Evolutionary conservation across 2,888 invertebrate genomes (phyloP).

Genomic region (Plagodis pulveraria): DNA sequence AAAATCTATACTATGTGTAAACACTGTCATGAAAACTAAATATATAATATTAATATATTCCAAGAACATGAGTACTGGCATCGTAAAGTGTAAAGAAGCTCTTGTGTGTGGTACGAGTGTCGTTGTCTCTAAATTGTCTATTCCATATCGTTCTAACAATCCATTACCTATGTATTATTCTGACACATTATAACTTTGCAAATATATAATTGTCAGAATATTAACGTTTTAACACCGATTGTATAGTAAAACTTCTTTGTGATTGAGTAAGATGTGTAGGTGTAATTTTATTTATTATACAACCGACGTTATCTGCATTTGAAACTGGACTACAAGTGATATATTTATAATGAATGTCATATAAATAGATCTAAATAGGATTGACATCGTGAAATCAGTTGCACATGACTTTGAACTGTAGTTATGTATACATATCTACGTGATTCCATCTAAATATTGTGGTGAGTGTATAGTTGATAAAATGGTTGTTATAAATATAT

Average conservation of each 20-base stretch:
- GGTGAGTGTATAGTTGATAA: too few relatives aligned
- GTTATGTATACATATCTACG: too few relatives aligned
- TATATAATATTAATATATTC: constrained; percentile 13
- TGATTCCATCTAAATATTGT: too few relatives aligned
- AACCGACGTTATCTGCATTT: constrained; percentile 24
- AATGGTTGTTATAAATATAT: constrained; percentile 32
- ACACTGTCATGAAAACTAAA: constrained; percentile 27
- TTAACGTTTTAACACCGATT: constrained; percentile 17
- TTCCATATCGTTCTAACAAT: constrained; percentile 40
- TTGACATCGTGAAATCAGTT: too few relatives aligned
- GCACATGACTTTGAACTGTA: too few relatives aligned
- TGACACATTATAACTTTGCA: constrained; percentile 5
- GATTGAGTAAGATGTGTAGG: neutral
- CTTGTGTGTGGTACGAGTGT: constrained; percentile 78
- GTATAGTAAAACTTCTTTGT: constrained; percentile 10
- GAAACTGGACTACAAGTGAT: constrained; percentile 36
- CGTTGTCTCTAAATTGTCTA: constrained; percentile 79
- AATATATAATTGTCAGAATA: constrained; percentile 13
- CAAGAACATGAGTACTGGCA: constrained; percentile 51
- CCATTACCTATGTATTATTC: constrained; percentile 7
- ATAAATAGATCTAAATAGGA: neutral
- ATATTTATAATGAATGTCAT: constrained; percentile 36
- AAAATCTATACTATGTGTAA: constrained; percentile 52
- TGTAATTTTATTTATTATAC: constrained; percentile 4
- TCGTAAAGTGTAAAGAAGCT: constrained; percentile 68